Base-by-base conservation (phyloP, 2,888 invertebrate genomes). In the Blastobasis lacticolella region DNA sequence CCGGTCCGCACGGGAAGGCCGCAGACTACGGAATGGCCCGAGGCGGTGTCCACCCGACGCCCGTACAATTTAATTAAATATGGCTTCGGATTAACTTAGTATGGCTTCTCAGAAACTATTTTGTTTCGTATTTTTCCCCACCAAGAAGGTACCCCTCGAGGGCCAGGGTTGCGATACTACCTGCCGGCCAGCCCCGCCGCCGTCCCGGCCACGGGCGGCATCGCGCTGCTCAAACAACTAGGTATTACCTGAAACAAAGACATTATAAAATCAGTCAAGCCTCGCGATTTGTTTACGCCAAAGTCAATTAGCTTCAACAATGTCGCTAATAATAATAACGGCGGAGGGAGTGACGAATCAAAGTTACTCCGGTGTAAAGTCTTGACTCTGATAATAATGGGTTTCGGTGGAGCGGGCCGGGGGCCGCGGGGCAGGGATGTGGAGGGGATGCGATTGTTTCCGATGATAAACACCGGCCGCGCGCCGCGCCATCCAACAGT, bases 331-430 rank as follows among this genome's bases (percentile, higher is more conserved):
- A 81, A 52, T 75, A 81, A 83, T 81, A 79, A 81, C 78, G 75
- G 76, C 70, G 68, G 69, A 68, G 73, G 75, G 78, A 85, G 81
- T 86, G 85, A 85, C 79, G 85, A 85, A 84, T 83, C 82, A 79
- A 83, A 86, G 80, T 85, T 78, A 78, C 77, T 82, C 69, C 73
- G 77, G 73, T 79, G 78, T 80, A 81, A 73, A 81, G 77, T 78
- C 84, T 84, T 78, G 83, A 82, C 79, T 85, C 78, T 78, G 81
- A 83, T 81, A 85, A 86, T 86, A 86, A 87, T 83, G 80, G 85
- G 77, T 79, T 82, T 75, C 73, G 77, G 72, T 75, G 73, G 69
- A 73, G 74, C 71, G 72, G 69, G 64, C 47, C 56, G 50, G 55
- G 60, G 56, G 50, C 50, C 45, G 62, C 58, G 65, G 66, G 60